Conservation (phyloP, 2,113 vertebrate genomes). For the Corvus cornix region DNA sequence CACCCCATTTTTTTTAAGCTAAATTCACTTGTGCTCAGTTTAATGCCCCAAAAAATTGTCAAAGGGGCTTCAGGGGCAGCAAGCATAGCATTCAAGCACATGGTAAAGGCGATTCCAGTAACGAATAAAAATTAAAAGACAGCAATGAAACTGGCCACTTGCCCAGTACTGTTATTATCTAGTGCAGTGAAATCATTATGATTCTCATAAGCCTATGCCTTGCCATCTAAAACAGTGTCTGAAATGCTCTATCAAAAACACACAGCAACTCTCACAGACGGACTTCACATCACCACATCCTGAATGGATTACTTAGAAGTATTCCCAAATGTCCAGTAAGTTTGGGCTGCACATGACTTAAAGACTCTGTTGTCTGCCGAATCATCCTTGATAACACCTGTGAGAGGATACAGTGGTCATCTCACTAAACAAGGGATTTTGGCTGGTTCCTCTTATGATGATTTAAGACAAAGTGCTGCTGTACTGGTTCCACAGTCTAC, state of each 20-base stretch:
- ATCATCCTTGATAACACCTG: not conserved
- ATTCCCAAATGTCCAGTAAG: not conserved
- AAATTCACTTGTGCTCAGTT: not conserved
- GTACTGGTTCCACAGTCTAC: not conserved
- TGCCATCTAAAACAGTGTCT: not conserved
- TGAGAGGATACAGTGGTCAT: not conserved
- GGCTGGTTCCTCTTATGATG: not conserved
- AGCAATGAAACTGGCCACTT: not conserved
- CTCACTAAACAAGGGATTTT: not conserved
- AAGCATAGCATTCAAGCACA: not conserved
- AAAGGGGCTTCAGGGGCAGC: not conserved
- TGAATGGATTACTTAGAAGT: not conserved
- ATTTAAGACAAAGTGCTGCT: not conserved
- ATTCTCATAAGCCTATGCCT: not conserved
- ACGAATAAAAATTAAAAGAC: not conserved
- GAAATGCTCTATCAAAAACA: not conserved
- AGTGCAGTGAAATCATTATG: not conserved
- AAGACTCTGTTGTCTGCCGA: not conserved
- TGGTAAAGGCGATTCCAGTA: not conserved
- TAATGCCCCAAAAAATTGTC: not conserved
- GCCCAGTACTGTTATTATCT: not conserved
- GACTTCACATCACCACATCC: constrained; percentile 13
- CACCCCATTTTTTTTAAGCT: not conserved
- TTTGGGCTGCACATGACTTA: not conserved
- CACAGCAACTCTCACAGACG: not conserved